Evolutionary conservation across 2,113 vertebrate species (phyloP), one percentile per base, ranked within the genome.

Genomic region (Burhinus oedicnemus): DNA sequence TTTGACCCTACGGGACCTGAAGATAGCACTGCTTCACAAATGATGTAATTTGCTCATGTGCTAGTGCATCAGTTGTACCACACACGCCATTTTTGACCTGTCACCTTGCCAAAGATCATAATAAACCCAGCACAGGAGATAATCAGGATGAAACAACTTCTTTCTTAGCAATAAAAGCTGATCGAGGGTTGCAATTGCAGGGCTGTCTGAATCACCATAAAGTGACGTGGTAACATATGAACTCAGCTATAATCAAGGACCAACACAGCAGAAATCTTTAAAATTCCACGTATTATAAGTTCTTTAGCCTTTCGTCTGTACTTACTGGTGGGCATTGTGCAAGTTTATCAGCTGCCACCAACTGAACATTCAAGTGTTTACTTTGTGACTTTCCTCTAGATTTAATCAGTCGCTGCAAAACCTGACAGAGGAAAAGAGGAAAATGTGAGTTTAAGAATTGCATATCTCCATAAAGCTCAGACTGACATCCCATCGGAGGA

Each of bases 321-420:
- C 99, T 98, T 98, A 99, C 99, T 45, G 99, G 99, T 20, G 99
- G 99, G 90, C 99, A 99, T 66, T 99, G 99, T 51, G 99, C 98
- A 29, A 99, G 98, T 98, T 99, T 99, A 94, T 99, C 99, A 17
- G 99, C 99, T 76, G 99, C 99, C 94, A 99, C 99, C 94, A 99
- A 98, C 97, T 99, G 99, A 82, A 99, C 99, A 15, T 99, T 99
- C 97, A 99, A 98, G 98, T 99, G 99, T 98, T 99, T 99, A 96
- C 99, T 99, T 94, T 99, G 99, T 64, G 99, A 99, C 87, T 99
- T 99, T 71, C 99, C 99, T 97, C 99, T 98, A 34, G 99, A 99
- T 97, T 99, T 99, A 97, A 99, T 99, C 96, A 99, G 98, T 57
- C 99, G 97, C 97, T 99, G 99, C 95, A 99, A 98, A 92, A 99